These are phyloP conservation scores for Echiichthys vipera DNA, from an alignment of 2,797 vertebrate genomes.

Conservation along the genomic window DNA sequence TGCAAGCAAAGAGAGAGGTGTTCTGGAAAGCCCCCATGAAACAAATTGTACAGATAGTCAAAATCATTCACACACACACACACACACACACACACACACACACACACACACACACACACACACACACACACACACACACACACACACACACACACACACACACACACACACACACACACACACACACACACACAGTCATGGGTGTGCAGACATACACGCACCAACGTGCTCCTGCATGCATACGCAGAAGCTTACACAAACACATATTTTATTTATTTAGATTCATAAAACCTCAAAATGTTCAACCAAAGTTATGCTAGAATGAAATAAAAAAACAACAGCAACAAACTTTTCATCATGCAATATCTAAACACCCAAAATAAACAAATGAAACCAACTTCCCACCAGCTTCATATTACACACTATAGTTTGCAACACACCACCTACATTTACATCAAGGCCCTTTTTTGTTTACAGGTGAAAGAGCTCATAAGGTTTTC, in stretches of 20 bases:
- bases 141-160: too few species aligned
- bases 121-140: too few species aligned
- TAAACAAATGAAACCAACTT: constrained; percentile 61
- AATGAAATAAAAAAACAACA: constrained; percentile 59
- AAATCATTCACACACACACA: constrained; percentile 22
- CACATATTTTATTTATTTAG: constrained; percentile 75
- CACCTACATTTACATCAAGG: constrained; percentile 25
- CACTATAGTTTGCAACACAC: constrained; percentile 32
- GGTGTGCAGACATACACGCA: constrained; percentile 50
- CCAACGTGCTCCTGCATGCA: constrained; percentile 54
- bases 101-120: too few species aligned
- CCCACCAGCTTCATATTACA: constrained; percentile 59
- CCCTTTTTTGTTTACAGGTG: constrained; percentile 7
- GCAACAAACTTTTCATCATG: constrained; percentile 70
- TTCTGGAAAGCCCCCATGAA: constrained; percentile 68
- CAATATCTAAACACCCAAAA: constrained; percentile 59
- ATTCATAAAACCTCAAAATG: constrained; percentile 71
- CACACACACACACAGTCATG: constrained; percentile 7
- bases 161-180: constrained; percentile 6
- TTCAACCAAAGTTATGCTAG: constrained; percentile 72
- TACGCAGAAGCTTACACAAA: constrained; percentile 70
- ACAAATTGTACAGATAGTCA: constrained; percentile 38
- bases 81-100: too few species aligned
- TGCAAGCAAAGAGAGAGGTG: constrained; percentile 43
- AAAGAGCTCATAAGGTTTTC: not conserved